Percentiles rank a stretch among this genome's conserved stretches.
Conservation (phyloP, 2,797 vertebrate genomes). For the Chrysocyon brachyurus region DNA sequence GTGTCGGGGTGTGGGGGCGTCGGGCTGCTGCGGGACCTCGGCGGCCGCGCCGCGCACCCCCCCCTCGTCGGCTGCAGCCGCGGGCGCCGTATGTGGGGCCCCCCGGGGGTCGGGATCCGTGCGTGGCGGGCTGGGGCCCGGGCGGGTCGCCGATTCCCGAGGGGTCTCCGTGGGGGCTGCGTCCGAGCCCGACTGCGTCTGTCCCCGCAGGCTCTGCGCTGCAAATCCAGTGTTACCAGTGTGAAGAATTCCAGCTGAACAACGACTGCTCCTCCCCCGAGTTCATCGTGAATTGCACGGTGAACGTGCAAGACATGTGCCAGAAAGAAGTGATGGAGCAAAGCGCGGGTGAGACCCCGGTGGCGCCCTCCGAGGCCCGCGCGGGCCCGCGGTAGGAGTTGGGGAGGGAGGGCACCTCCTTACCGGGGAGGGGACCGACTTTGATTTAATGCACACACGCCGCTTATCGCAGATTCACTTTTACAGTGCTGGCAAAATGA, state of each 20-base stretch:
- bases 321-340: conserved; percentile 99
- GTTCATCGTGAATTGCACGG: conserved; percentile 98
- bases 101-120: not conserved
- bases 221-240: conserved; percentile 99
- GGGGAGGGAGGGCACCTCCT: not conserved
- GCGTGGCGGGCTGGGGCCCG: accelerated
- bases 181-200: conserved; percentile 62
- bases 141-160: not conserved
- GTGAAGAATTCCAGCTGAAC: conserved; percentile 96
- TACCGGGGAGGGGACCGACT: not conserved
- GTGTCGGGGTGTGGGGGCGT: not conserved
- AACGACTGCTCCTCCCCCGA: conserved; percentile 97
- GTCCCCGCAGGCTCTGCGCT: conserved; percentile 90
- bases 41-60: not conserved
- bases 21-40: not conserved
- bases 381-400: not conserved
- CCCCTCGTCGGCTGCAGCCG: conserved; percentile 75
- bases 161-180: not conserved
- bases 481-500: conserved; percentile 81
- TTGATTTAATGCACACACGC: not conserved
- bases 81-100: not conserved
- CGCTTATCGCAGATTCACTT: conserved; percentile 80
- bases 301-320: conserved; percentile 99
- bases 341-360: conserved; percentile 92
- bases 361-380: no score